phyloP scores from a whole-genome alignment of 2,888 invertebrate species.

The Anticlea derivata region DNA sequence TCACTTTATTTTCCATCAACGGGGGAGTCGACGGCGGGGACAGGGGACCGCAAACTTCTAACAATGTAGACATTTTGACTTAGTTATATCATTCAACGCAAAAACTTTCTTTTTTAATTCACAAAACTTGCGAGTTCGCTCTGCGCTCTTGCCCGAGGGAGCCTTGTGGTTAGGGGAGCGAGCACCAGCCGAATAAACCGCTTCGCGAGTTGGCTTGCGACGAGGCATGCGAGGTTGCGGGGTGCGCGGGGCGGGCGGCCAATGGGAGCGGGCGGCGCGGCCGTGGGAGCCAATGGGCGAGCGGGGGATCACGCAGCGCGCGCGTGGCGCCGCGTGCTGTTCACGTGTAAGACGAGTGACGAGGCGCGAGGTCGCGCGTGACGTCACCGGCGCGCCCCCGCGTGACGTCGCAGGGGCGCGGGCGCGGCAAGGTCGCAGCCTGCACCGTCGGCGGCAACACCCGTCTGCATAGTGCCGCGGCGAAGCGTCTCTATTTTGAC shows the following conservation, averaged over 20 bases:
- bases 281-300: slow-evolving; percentile 84
- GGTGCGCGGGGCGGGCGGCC: slow-evolving; percentile 83
- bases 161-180: slow-evolving; percentile 73
- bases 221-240: slow-evolving; percentile 86
- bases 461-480: slow-evolving; percentile 46
- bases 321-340: slow-evolving; percentile 91
- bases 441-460: slow-evolving; percentile 15
- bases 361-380: slow-evolving; percentile 80
- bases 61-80: slow-evolving; percentile 70
- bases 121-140: slow-evolving; percentile 70
- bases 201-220: slow-evolving; percentile 64
- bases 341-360: slow-evolving; percentile 94
- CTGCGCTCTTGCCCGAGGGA: slow-evolving; percentile 57
- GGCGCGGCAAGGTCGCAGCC: slow-evolving; percentile 68
- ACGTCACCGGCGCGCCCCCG: slow-evolving; percentile 85
- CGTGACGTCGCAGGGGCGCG: slow-evolving; percentile 72
- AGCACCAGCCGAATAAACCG: slow-evolving; percentile 81
- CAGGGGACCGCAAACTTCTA: slow-evolving; percentile 82
- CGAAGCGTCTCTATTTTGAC: slow-evolving; percentile 53
- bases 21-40: slow-evolving; percentile 90
- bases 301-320: slow-evolving; percentile 86
- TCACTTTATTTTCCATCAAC: slow-evolving; percentile 83
- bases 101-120: slow-evolving; percentile 78
- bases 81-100: slow-evolving; percentile 64
- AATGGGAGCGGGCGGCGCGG: slow-evolving; percentile 89